Conservation (phyloP, 2,888 invertebrate genomes). For the Acrobasis consociella region DNA sequence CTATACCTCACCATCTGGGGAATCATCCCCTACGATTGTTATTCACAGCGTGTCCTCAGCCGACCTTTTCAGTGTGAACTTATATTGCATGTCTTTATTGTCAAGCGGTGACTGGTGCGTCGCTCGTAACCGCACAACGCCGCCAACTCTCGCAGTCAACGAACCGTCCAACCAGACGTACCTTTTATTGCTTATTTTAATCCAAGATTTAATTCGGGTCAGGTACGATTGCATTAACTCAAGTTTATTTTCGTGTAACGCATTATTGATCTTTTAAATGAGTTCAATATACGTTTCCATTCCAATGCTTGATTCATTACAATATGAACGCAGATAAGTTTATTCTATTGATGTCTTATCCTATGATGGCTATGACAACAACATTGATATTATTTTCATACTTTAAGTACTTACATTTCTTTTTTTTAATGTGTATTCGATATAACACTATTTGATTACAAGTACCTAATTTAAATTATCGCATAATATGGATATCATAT, state of each 20-base stretch:
- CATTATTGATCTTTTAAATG: constrained; percentile 5
- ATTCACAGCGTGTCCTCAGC: constrained; percentile 40
- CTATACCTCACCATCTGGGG: no score
- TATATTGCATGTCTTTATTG: constrained; percentile 49
- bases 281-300: constrained; percentile 22
- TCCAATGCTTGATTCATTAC: constrained; percentile 15
- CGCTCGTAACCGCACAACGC: constrained; percentile 42
- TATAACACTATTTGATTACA: no score
- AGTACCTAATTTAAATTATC: no score
- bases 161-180: constrained; percentile 35
- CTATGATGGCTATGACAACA: background rate
- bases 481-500: no score
- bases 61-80: constrained; percentile 45
- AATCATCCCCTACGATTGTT: background rate
- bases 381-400: background rate
- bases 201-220: constrained; percentile 34
- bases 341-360: constrained; percentile 1
- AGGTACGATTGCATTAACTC: constrained; percentile 31
- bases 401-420: no score
- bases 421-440: no score
- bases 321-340: background rate
- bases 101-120: constrained; percentile 43
- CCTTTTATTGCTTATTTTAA: constrained; percentile 28
- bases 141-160: constrained; percentile 32
- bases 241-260: constrained; percentile 23